phyloP scores from a whole-genome alignment of 2,888 invertebrate species.

The Lordiphosa andalusiaca region DNA sequence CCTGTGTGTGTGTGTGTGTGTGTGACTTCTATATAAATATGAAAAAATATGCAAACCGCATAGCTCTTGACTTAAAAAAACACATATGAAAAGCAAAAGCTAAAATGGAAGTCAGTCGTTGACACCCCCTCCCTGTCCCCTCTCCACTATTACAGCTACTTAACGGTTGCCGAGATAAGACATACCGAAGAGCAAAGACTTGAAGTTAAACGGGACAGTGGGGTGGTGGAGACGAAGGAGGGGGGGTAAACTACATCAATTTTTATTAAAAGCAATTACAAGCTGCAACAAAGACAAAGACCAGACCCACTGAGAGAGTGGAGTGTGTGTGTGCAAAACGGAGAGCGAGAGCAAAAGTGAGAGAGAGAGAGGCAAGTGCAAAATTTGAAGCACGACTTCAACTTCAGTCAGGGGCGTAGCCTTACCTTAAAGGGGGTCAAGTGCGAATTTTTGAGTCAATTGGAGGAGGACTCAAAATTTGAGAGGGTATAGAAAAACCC shows the following conservation, averaged over 20 bases:
- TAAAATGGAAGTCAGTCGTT: slow-evolving; percentile 44
- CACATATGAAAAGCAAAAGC: slow-evolving; percentile 28
- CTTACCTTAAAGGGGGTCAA: too few species aligned
- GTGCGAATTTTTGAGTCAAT: too few species aligned
- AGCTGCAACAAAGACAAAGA: slow-evolving; percentile 69
- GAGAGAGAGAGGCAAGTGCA: slow-evolving; percentile 58
- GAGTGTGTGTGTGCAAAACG: background rate
- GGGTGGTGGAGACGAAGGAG: background rate
- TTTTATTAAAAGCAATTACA: slow-evolving; percentile 73
- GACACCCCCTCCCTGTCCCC: slow-evolving; percentile 19
- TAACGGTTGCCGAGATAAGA: slow-evolving; percentile 22
- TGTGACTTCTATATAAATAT: slow-evolving; percentile 35
- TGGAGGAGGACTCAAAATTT: too few species aligned
- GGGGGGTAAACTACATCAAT: slow-evolving; percentile 52
- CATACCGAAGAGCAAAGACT: slow-evolving; percentile 37
- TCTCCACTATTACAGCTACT: slow-evolving; percentile 39
- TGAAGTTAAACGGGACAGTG: slow-evolving; percentile 10
- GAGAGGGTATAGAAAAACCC: too few species aligned
- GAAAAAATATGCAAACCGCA: slow-evolving; percentile 72
- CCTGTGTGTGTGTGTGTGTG: slow-evolving; percentile 10
- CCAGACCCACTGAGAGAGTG: slow-evolving; percentile 20
- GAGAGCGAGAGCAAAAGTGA: slow-evolving; percentile 19
- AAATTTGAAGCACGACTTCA: slow-evolving; percentile 71
- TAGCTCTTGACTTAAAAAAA: slow-evolving; percentile 33
- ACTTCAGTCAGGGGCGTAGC: slow-evolving; percentile 20